These are phyloP conservation scores for Hirtodrosophila duncani DNA, from an alignment of 2,888 invertebrate species.

Conservation along the genomic window DNA sequence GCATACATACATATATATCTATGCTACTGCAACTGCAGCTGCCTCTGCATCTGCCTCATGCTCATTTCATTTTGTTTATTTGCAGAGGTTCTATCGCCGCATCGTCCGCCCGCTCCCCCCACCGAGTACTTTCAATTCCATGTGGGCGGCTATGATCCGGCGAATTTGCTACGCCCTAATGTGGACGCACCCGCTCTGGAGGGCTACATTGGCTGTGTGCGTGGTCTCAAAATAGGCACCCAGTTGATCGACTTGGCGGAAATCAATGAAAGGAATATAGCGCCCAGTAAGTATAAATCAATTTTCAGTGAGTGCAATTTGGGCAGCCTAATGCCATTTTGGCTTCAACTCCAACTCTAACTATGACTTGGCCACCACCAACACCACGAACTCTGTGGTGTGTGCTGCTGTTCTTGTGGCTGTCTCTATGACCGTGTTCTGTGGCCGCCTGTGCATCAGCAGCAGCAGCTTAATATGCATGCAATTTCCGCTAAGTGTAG, in stretches of 20 bases:
- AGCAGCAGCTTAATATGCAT: conserved; percentile 64
- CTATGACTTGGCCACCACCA: no score
- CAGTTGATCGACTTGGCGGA: conserved; percentile 88
- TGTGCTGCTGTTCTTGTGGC: conserved; percentile 11
- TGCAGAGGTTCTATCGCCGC: conserved; percentile 90
- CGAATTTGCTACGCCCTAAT: conserved; percentile 83
- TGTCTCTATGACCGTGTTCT: conserved; percentile 10
- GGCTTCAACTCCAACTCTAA: background rate
- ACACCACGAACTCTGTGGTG: no score
- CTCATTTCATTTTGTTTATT: conserved; percentile 58
- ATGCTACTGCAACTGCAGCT: no score
- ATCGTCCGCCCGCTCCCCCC: conserved; percentile 92
- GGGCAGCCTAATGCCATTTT: conserved; percentile 27
- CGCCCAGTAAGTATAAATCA: conserved; percentile 81
- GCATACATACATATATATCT: background rate
- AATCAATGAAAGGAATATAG: conserved; percentile 84
- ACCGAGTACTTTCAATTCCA: conserved; percentile 93
- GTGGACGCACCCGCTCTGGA: conserved; percentile 80
- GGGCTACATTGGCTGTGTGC: conserved; percentile 91
- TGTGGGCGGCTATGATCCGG: conserved; percentile 90
- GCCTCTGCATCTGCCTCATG: background rate
- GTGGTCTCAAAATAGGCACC: conserved; percentile 91
- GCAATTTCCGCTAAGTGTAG: conserved; percentile 68
- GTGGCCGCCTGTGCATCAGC: conserved; percentile 21
- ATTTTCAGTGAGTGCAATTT: conserved; percentile 43